A percentile compares a stretch with the other conserved stretches of the same genome.
Conservation (phyloP, 2,797 vertebrate species). For the Melanotaenia boesemani region DNA sequence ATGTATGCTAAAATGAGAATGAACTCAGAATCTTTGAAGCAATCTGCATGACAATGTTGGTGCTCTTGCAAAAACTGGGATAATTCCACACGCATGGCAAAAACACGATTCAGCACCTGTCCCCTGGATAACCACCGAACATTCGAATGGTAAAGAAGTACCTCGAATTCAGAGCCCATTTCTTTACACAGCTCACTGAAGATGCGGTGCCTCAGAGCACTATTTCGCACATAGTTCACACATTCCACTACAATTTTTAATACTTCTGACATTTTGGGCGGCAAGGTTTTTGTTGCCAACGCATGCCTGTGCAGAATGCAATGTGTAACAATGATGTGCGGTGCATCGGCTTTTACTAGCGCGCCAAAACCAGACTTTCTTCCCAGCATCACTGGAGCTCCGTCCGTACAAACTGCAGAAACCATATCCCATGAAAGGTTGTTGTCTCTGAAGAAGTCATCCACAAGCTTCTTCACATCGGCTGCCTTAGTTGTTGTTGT, state of each 20-base stretch:
- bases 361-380: too few species aligned
- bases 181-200: slow-evolving; percentile 1
- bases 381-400: background rate
- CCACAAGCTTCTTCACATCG: background rate
- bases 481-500: slow-evolving; percentile 4
- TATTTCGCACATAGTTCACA: slow-evolving; percentile 2
- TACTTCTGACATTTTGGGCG: background rate
- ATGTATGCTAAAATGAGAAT: too few species aligned
- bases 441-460: background rate
- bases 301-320: slow-evolving; percentile 7
- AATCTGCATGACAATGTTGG: slow-evolving; percentile 4
- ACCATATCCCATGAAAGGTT: background rate
- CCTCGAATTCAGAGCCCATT: slow-evolving; percentile 10
- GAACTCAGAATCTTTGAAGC: slow-evolving; percentile 10
- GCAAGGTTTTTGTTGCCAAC: slow-evolving; percentile 1
- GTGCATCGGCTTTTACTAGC: slow-evolving; percentile 1
- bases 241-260: background rate
- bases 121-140: slow-evolving; percentile 2
- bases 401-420: background rate
- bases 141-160: background rate
- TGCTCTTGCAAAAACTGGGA: slow-evolving; percentile 6
- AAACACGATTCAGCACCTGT: slow-evolving; percentile 2
- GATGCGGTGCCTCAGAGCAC: slow-evolving; percentile 9
- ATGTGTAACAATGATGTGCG: slow-evolving; percentile 4
- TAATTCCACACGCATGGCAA: too few species aligned